Conservation (phyloP, 2,797 vertebrate genomes). For the Lagodon rhomboides region DNA sequence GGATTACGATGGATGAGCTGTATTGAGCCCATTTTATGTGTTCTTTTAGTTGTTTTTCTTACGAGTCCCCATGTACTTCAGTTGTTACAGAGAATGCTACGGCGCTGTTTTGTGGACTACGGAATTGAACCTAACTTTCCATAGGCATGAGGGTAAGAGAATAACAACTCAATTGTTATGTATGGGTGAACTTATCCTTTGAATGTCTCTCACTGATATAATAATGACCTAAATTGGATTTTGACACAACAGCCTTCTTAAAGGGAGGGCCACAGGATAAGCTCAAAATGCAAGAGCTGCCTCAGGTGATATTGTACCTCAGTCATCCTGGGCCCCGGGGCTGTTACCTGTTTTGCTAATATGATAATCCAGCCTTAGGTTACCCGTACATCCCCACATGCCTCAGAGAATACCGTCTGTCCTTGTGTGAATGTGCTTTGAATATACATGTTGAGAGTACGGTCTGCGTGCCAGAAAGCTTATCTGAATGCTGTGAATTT, state of each 20-base stretch:
- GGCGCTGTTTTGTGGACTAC: too few relatives aligned
- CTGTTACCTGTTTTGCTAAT: constrained; percentile 5
- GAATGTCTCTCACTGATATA: constrained; percentile 3
- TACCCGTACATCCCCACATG: constrained; percentile 28
- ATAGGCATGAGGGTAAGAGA: too few relatives aligned
- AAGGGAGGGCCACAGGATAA: neutral
- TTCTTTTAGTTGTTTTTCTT: too few relatives aligned
- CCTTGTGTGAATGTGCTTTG: constrained; percentile 37
- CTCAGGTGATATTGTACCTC: constrained; percentile 22
- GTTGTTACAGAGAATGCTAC: too few relatives aligned
- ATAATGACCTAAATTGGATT: constrained; percentile 13
- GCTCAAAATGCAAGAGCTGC: neutral
- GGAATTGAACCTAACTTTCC: too few relatives aligned
- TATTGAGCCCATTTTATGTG: too few relatives aligned
- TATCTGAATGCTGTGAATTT: neutral
- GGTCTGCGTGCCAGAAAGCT: constrained; percentile 10
- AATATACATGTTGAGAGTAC: neutral
- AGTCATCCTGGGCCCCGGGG: constrained; percentile 21
- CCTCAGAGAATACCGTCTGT: constrained; percentile 27
- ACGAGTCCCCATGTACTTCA: too few relatives aligned
- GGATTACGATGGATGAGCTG: too few relatives aligned
- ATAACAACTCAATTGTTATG: too few relatives aligned
- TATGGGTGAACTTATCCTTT: too few relatives aligned
- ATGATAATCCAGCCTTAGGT: constrained; percentile 26
- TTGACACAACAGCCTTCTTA: neutral